Evolutionary conservation across 2,888 invertebrate genomes (phyloP), one percentile per base, ranked within the genome.

Genomic region (Notocelia uddmanniana): DNA sequence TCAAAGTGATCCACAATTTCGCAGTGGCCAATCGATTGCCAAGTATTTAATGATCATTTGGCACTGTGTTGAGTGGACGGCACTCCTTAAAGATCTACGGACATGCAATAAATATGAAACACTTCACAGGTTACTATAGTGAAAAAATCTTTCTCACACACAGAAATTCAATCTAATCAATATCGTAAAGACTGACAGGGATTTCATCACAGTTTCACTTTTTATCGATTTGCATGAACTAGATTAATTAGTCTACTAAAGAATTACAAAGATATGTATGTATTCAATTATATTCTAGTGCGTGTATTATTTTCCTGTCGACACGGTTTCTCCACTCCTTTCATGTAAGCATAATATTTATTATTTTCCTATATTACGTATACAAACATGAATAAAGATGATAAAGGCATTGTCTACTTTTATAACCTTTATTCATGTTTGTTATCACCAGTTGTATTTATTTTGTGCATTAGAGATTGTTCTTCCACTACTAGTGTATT

Each of bases 11-110:
- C 18, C 8, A 11, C 19, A 34, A 21, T 31, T 21, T 59, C 15
- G 37, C 59, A 41, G 15, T 23, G 15, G 9, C 19, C 50, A 8
- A 63, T 63, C 8, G 50, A 34, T 34, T 31, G 50, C 62, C 62
- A 50, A 62, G 19, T 50, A 63, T 63, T 34, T 34, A 31, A 34
- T 19, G 13, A 23, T 50, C 50, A 63, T 63, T 63, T 63, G 50
- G 31, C 50, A 50, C 19, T 31, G n/a, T 45, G 45, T 1, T 34
- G 2, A 21, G 19, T 15, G 21, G 15, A 31, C 63, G 34, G 9
- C 50, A 31, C 9, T 63, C 50, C 15, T 55, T 19, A 19, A 63
- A 63, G 15, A 6, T 31, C 34, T 31, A 13, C 8, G 19, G 23
- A 13, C 31, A 34, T 19, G 31, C 19, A 15, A 50, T 50, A 31